These are phyloP conservation scores for Tadarida brasiliensis DNA, from an alignment of 2,797 vertebrate species.

Conservation along the genomic window DNA sequence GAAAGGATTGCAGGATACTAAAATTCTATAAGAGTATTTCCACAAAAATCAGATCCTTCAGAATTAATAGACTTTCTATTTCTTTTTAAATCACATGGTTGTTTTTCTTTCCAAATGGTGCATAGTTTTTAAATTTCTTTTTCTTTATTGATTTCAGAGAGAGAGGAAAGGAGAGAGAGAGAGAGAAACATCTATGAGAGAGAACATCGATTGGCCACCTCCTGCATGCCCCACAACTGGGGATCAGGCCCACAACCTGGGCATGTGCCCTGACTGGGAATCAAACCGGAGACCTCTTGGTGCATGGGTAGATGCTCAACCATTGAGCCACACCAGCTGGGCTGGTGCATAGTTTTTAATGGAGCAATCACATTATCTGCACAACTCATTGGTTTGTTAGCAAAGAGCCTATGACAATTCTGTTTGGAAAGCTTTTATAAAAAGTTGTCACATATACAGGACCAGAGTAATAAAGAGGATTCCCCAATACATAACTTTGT, in stretches of 20 bases:
- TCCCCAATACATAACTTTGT: neutral
- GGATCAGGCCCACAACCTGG: too few species aligned
- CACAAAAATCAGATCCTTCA: constrained; percentile 23
- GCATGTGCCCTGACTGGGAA: too few species aligned
- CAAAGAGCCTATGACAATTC: neutral
- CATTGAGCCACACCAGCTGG: too few species aligned
- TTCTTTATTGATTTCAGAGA: too few species aligned
- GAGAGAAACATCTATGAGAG: too few species aligned
- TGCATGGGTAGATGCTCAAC: too few species aligned
- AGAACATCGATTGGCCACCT: too few species aligned
- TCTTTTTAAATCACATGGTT: constrained; percentile 22
- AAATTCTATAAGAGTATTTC: constrained; percentile 35
- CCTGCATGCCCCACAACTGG: too few species aligned
- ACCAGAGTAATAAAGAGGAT: constrained; percentile 33
- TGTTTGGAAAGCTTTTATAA: constrained; percentile 47
- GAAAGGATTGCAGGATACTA: constrained; percentile 13
- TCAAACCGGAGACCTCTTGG: too few species aligned
- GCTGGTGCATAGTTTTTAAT: constrained; percentile 1
- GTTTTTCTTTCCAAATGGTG: constrained; percentile 28
- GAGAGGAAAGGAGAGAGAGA: too few species aligned
- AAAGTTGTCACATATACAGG: constrained; percentile 23
- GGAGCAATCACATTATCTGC: constrained; percentile 15
- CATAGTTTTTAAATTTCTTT: neutral
- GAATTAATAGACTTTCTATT: constrained; percentile 55
- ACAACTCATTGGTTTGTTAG: constrained; percentile 56